Evolutionary conservation across 2,113 vertebrate genomes (phyloP).

Genomic region (Cavia aperea): DNA sequence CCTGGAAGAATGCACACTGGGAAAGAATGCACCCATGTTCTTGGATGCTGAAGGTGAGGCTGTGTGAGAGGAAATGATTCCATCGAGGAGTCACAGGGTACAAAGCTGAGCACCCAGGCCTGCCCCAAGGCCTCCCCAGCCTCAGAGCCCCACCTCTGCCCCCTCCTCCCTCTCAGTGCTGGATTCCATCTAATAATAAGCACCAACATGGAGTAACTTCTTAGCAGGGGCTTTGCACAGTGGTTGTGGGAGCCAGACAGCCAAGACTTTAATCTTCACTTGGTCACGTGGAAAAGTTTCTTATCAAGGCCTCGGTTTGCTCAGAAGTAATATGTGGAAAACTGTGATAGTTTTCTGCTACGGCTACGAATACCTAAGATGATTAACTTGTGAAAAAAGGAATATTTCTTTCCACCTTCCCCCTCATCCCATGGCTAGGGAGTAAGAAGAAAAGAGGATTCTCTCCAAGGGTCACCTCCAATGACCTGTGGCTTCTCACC

Average conservation of each 20-base stretch:
- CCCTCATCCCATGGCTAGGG: background rate
- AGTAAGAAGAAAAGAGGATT: background rate
- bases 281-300: background rate
- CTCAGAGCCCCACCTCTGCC: background rate
- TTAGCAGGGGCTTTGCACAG: too few relatives aligned
- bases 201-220: rapidly evolving
- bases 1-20: background rate
- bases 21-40: background rate
- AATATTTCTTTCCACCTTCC: background rate
- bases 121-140: background rate
- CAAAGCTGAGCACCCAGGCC: background rate
- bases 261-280: background rate
- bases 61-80: background rate
- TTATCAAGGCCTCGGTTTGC: background rate
- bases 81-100: background rate
- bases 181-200: background rate
- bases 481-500: background rate
- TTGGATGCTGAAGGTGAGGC: background rate
- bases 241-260: background rate
- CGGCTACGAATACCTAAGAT: background rate
- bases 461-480: background rate
- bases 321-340: background rate
- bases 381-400: background rate
- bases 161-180: too few relatives aligned
- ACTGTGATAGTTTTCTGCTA: background rate